A percentile compares a stretch with the other conserved stretches of the same genome.
phyloP scores from a whole-genome alignment of 2,797 vertebrate genomes.

The Mus caroli region DNA sequence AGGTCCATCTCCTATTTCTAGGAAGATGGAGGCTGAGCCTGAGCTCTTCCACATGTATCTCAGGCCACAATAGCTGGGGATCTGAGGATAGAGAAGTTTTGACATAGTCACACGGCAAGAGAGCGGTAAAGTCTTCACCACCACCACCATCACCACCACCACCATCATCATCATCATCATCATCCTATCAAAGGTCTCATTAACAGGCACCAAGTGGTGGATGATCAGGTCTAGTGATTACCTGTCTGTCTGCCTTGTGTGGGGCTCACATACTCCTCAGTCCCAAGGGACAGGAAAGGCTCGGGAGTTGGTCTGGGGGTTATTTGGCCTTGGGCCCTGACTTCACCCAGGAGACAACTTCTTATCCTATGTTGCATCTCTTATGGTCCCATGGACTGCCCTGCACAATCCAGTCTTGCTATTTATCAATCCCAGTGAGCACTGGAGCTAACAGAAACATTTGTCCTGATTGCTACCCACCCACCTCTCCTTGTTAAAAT shows the following conservation, averaged over 20 bases:
- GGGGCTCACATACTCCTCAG: neutral
- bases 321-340: neutral
- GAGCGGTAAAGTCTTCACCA: neutral
- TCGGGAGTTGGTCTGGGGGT: neutral
- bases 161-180: neutral
- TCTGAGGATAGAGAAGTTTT: neutral
- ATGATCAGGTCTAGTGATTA: rapidly evolving
- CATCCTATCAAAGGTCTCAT: neutral
- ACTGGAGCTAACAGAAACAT: neutral
- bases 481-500: neutral
- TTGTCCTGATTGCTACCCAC: neutral
- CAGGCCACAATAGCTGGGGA: neutral
- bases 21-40: neutral
- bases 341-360: neutral
- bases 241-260: neutral
- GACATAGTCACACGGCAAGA: neutral
- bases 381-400: neutral
- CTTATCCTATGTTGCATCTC: neutral
- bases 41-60: neutral
- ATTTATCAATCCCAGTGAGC: neutral
- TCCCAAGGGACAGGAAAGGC: neutral
- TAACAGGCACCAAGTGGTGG: neutral
- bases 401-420: neutral
- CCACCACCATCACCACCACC: no score
- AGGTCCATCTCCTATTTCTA: no score